phyloP scores from a whole-genome alignment of 2,888 invertebrate genomes.

The Ariolimax columbianus region DNA sequence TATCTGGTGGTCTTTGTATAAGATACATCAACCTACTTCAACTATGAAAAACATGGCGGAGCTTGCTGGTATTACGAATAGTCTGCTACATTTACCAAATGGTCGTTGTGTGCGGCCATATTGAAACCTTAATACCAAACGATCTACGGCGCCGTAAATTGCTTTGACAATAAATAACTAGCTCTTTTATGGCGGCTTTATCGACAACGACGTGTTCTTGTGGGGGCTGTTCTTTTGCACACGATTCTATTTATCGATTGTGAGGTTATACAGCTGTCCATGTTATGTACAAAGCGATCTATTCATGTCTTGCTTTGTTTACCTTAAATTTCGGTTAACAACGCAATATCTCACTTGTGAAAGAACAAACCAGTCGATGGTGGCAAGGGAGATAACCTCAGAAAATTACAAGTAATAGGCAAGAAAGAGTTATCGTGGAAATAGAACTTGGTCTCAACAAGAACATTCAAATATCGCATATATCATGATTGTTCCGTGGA shows the following conservation, averaged over 20 bases:
- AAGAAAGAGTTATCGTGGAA: slow-evolving; percentile 8
- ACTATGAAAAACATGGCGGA: slow-evolving; percentile 22
- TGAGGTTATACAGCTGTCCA: background rate
- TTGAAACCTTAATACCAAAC: background rate
- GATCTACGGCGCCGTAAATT: slow-evolving; percentile 46
- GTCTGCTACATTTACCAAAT: background rate
- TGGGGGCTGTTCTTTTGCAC: background rate
- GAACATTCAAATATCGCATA: too few relatives aligned
- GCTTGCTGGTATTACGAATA: background rate
- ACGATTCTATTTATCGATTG: background rate
- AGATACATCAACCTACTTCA: slow-evolving; percentile 3
- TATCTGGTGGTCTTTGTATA: background rate
- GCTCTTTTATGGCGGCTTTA: background rate
- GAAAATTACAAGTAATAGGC: background rate
- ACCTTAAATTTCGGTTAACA: slow-evolving; percentile 26
- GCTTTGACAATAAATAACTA: background rate
- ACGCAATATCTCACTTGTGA: background rate
- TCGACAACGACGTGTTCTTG: background rate
- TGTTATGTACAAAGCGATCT: background rate
- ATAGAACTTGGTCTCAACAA: slow-evolving; percentile 9
- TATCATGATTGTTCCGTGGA: too few relatives aligned
- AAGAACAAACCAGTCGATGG: background rate
- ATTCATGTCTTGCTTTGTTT: slow-evolving; percentile 18
- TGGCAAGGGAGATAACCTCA: slow-evolving; percentile 27
- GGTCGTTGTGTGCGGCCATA: background rate